Evolutionary conservation across 1,140 invertebrate species (phyloP), one percentile per base, ranked within the genome.

Genomic region (Aphaenogaster rudis): DNA sequence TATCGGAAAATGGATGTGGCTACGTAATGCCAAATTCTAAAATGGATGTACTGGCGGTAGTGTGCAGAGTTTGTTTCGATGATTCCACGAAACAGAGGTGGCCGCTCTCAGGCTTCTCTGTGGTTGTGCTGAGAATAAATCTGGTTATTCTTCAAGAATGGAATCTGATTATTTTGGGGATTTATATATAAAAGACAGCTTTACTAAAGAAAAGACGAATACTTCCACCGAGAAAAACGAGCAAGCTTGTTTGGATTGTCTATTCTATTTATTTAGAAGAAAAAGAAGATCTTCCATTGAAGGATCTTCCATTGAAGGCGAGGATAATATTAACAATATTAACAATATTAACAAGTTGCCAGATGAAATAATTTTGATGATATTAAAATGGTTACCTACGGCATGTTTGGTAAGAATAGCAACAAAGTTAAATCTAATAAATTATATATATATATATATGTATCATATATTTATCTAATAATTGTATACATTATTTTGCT

Each of bases 371-470:
- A 96, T 99, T 21, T 94, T 99, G n/a, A 96, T 97, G 88, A 97
- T 99, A 54, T 97, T 99, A 84, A 96, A 97, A 91, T 98, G 97
- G 97, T 95, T 99, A 61, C 97, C 98, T 8, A 98, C 98, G 92
- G 96, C 96, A 88, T 96, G 97, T 15, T 94, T 99, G 66, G 96
- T 97, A 61, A 96, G 97, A 39, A 76, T 84, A 50, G 42, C 59
- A 28, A 76, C 15, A 69, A 78, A 54, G 9, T 59, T 42, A 63
- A 48, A 66, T 45, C 28, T 28, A 28, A 28, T 28, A 28, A 28
- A 28, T 2, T 52, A 71, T 28, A 9, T 21, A 66, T n/a, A 39
- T 42, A 28, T 28, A 28, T 28, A 28, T 28, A 28, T 52, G 59
- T 0, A 28, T 28, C 28, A 77, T 3, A 28, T 69, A 5, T 39